phyloP scores from a whole-genome alignment of 2,113 vertebrate genomes.

The Leucosticte australis region DNA sequence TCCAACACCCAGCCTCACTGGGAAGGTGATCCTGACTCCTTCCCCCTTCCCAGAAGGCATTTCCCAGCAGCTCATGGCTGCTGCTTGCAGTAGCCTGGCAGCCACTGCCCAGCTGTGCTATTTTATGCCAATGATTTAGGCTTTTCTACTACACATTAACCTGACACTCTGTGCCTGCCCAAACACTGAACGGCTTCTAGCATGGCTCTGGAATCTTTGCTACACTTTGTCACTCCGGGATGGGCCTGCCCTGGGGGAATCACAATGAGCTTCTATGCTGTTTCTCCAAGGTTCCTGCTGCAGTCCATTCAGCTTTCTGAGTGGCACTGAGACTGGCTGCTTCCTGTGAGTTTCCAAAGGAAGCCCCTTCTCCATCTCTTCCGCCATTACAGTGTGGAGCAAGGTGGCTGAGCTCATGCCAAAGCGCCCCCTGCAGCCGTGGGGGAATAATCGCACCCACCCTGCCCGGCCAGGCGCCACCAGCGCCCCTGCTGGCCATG shows the following conservation, averaged over 20 bases:
- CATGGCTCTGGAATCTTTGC: background rate
- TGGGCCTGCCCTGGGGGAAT: too few species aligned
- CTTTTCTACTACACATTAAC: background rate
- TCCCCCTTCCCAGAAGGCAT: background rate
- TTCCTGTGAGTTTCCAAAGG: background rate
- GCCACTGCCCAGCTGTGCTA: background rate
- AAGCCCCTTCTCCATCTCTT: too few species aligned
- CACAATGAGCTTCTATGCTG: too few species aligned
- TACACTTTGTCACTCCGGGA: background rate
- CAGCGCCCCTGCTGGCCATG: background rate
- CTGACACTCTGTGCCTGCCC: background rate
- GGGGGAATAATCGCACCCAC: background rate
- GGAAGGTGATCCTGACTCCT: background rate
- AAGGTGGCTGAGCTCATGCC: background rate
- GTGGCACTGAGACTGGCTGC: background rate
- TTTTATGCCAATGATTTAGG: background rate
- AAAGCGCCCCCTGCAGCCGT: background rate
- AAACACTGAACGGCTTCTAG: background rate
- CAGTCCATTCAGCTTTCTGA: background rate
- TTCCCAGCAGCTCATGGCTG: background rate
- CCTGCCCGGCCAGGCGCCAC: background rate
- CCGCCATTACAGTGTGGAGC: accelerated
- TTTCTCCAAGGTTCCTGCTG: background rate
- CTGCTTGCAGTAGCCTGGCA: background rate
- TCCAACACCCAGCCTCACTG: background rate